These are phyloP conservation scores for Poecilia latipinna DNA, from an alignment of 2,113 vertebrate species.

Conservation along the genomic window DNA sequence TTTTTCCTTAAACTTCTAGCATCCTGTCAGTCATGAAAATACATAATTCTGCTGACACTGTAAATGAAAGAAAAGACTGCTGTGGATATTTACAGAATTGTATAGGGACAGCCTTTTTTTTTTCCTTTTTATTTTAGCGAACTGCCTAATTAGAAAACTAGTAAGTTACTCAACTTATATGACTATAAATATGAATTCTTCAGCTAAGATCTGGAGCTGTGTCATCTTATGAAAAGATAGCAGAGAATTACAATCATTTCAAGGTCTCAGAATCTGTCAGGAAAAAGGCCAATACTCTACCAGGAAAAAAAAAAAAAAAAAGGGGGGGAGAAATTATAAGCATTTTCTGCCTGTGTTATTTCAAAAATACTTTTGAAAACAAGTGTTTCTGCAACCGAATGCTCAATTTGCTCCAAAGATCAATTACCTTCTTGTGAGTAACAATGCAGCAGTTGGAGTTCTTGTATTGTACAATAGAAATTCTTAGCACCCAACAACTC, in stretches of 20 bases:
- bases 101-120: neutral
- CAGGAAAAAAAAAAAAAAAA: neutral
- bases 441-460: conserved; percentile 32
- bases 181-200: conserved; percentile 32
- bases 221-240: conserved; percentile 2
- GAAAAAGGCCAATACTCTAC: conserved; percentile 14
- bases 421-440: conserved; percentile 40
- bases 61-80: neutral
- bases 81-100: conserved; percentile 2
- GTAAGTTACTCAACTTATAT: neutral
- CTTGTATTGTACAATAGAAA: conserved; percentile 31
- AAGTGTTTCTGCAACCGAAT: conserved; percentile 18
- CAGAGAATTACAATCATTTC: conserved; percentile 20
- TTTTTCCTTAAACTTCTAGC: neutral
- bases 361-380: conserved; percentile 17
- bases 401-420: conserved; percentile 19
- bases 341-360: neutral
- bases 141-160: conserved; percentile 2
- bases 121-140: conserved; percentile 9
- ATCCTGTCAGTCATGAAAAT: neutral
- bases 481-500: conserved; percentile 52
- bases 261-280: conserved; percentile 37
- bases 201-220: conserved; percentile 21
- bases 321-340: conserved; percentile 3
- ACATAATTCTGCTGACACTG: neutral